phyloP scores from a whole-genome alignment of 2,888 invertebrate species.

The Rutpela maculata region DNA sequence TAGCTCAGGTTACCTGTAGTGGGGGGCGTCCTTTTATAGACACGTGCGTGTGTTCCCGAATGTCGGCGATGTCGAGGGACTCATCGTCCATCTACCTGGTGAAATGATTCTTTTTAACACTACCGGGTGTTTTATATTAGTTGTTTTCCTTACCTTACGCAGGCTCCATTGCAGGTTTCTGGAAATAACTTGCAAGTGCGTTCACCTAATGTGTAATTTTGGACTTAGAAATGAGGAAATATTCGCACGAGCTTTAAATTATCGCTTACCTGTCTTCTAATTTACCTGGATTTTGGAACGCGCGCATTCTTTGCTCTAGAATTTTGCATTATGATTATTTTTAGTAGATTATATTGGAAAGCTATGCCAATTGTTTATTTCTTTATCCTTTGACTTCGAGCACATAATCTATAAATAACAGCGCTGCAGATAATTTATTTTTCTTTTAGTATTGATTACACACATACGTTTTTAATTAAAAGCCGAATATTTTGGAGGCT shows the following conservation, averaged over 20 bases:
- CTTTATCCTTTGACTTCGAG: slow-evolving; percentile 20
- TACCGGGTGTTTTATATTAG: slow-evolving; percentile 41
- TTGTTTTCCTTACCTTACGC: slow-evolving; percentile 36
- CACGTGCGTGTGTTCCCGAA: slow-evolving; percentile 62
- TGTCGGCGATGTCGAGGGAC: slow-evolving; percentile 47
- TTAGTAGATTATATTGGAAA: slow-evolving; percentile 23
- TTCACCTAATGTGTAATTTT: slow-evolving; percentile 49
- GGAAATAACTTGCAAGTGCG: slow-evolving; percentile 53
- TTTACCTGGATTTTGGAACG: slow-evolving; percentile 31
- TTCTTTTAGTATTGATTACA: neutral
- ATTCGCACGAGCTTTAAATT: slow-evolving; percentile 25
- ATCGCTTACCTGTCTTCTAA: slow-evolving; percentile 17
- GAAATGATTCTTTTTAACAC: slow-evolving; percentile 45
- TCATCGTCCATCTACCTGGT: slow-evolving; percentile 45
- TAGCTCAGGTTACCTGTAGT: slow-evolving; percentile 74
- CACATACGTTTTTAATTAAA: neutral
- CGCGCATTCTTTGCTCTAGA: slow-evolving; percentile 18
- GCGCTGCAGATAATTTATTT: slow-evolving; percentile 17
- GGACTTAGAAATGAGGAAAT: slow-evolving; percentile 5
- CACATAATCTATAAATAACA: slow-evolving; percentile 25
- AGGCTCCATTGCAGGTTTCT: slow-evolving; percentile 47
- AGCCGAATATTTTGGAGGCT: neutral
- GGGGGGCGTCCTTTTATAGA: slow-evolving; percentile 74
- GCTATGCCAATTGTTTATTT: slow-evolving; percentile 38
- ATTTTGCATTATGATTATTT: slow-evolving; percentile 25